These are phyloP conservation scores for Entomobrya proxima DNA, from an alignment of 2,888 invertebrate species.

Conservation along the genomic window DNA sequence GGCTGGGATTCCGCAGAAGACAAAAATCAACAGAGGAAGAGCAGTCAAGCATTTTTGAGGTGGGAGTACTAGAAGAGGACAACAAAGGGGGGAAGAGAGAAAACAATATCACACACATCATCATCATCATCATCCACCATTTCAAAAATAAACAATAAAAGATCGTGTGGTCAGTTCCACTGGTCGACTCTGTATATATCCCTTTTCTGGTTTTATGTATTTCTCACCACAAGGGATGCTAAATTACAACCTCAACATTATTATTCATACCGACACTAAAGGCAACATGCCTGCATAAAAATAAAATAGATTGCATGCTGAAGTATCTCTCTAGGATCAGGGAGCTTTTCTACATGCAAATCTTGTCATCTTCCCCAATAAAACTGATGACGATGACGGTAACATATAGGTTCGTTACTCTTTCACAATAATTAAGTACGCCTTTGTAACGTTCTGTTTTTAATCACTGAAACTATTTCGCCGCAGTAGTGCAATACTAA, in stretches of 20 bases:
- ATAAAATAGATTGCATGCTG: not conserved
- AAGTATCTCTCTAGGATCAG: not conserved
- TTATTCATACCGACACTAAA: not conserved
- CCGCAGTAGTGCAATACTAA: not conserved
- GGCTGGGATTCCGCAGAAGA: constrained; percentile 37
- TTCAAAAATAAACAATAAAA: constrained; percentile 58
- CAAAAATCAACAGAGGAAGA: constrained; percentile 40
- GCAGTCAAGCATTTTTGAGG: constrained; percentile 14
- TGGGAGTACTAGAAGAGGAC: constrained; percentile 4
- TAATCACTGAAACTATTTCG: constrained; percentile 1
- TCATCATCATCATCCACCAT: constrained; percentile 24
- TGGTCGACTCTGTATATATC: constrained; percentile 6
- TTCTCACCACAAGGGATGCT: constrained; percentile 10
- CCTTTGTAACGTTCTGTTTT: not conserved
- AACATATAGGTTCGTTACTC: constrained; percentile 12
- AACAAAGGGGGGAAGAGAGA: constrained; percentile 19
- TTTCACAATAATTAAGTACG: not conserved
- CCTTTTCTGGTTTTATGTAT: not conserved
- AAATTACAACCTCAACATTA: constrained; percentile 27
- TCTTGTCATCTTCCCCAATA: not conserved
- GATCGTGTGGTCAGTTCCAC: constrained; percentile 66
- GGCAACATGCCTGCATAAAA: not conserved
- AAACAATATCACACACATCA: not conserved
- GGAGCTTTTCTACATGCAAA: not conserved
- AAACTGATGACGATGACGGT: not conserved